phyloP scores from a whole-genome alignment of 2,797 vertebrate genomes.

The Dendrocincla fuliginosa region DNA sequence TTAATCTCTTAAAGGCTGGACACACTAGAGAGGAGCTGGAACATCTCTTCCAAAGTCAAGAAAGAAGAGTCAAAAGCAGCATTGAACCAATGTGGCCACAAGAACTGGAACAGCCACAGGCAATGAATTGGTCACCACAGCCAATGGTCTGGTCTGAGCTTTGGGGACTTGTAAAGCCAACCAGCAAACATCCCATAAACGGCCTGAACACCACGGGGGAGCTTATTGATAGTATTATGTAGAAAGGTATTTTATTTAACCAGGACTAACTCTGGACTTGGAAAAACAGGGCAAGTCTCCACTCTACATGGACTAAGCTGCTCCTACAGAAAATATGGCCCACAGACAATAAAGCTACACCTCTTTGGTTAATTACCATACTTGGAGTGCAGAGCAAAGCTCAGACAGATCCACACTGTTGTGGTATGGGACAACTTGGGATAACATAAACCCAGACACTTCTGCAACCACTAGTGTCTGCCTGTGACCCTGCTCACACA shows the following conservation, averaged over 20 bases:
- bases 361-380: rapidly evolving
- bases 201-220: rapidly evolving
- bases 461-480: not conserved
- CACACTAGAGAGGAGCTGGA: not conserved
- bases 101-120: not conserved
- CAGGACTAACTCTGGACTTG: not conserved
- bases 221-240: not conserved
- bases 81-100: not conserved
- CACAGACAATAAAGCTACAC: not conserved
- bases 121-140: not conserved
- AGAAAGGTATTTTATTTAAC: not conserved
- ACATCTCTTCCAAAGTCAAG: not conserved
- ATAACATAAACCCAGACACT: not conserved
- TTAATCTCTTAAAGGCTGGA: not conserved
- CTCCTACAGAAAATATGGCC: not conserved
- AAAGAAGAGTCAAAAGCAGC: not conserved
- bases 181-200: not conserved
- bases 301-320: not conserved
- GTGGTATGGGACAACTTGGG: not conserved
- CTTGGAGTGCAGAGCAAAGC: not conserved
- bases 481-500: not conserved
- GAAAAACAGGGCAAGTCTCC: rapidly evolving
- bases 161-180: not conserved
- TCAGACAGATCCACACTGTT: rapidly evolving
- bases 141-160: not conserved